Conservation (phyloP, 2,888 invertebrate species). For the Tachystola acroxantha region DNA sequence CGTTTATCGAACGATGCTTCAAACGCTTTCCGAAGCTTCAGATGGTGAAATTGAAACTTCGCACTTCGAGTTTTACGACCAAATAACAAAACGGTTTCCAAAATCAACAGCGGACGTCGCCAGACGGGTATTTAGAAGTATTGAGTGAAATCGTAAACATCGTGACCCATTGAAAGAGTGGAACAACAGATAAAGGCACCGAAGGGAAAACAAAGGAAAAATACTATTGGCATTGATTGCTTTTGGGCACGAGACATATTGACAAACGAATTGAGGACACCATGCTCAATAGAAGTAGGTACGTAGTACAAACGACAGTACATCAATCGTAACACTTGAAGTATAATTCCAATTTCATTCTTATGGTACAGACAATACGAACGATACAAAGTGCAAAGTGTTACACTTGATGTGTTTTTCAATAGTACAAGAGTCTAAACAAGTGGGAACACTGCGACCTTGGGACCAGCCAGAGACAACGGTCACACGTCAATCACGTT, state of each 20-base stretch:
- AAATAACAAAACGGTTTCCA: slow-evolving; percentile 40
- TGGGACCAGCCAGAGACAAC: slow-evolving; percentile 43
- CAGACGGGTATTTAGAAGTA: slow-evolving; percentile 41
- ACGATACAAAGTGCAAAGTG: no score
- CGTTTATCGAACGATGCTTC: slow-evolving; percentile 39
- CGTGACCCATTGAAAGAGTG: slow-evolving; percentile 48
- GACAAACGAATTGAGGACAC: slow-evolving; percentile 16
- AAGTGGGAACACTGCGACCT: slow-evolving; percentile 46
- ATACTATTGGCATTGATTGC: slow-evolving; percentile 12
- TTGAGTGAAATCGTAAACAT: slow-evolving; percentile 63
- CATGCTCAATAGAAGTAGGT: slow-evolving; percentile 4
- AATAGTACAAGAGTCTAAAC: no score
- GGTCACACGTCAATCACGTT: slow-evolving; percentile 65
- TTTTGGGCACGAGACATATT: slow-evolving; percentile 1
- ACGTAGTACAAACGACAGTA: no score
- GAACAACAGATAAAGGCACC: slow-evolving; percentile 15
- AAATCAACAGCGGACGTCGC: slow-evolving; percentile 46
- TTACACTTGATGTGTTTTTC: no score
- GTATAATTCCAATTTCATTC: no score
- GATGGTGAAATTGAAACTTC: slow-evolving; percentile 29
- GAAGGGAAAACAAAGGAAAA: slow-evolving; percentile 5
- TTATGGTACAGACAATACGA: no score
- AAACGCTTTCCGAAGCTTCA: slow-evolving; percentile 26
- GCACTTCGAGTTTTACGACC: slow-evolving; percentile 30
- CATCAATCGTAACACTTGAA: no score